phyloP scores from a whole-genome alignment of 2,113 vertebrate species.

The Meriones unguiculatus region DNA sequence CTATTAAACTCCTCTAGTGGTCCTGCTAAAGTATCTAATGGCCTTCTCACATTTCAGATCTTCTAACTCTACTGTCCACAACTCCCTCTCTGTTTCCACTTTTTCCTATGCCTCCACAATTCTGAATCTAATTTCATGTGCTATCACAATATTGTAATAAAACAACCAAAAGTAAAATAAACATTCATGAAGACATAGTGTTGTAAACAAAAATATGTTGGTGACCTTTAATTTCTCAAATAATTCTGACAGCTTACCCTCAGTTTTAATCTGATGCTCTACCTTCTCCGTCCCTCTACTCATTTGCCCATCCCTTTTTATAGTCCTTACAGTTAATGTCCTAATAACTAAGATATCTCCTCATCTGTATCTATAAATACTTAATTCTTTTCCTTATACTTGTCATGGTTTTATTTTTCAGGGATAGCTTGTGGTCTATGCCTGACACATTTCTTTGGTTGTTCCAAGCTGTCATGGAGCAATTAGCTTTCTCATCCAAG shows the following conservation, averaged over 20 bases:
- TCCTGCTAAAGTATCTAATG: background rate
- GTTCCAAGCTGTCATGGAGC: background rate
- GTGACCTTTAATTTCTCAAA: background rate
- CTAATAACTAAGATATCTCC: background rate
- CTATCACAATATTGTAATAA: background rate
- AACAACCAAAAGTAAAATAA: background rate
- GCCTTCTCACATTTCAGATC: background rate
- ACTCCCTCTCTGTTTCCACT: rapidly evolving
- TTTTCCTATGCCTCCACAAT: background rate
- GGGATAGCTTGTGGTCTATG: background rate
- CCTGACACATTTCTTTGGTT: background rate
- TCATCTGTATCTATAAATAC: background rate
- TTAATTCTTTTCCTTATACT: background rate
- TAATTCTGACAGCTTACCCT: background rate
- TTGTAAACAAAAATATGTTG: background rate
- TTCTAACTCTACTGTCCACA: background rate
- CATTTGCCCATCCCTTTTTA: background rate
- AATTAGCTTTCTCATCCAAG: background rate
- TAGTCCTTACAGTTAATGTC: background rate
- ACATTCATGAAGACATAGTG: background rate
- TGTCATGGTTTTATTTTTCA: background rate
- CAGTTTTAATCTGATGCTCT: background rate
- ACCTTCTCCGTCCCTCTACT: background rate
- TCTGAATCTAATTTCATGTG: background rate
- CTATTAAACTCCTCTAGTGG: background rate